Evolutionary conservation across 2,888 invertebrate species (phyloP), one percentile per base, ranked within the genome.

Genomic region (Frankliniella fusca): DNA sequence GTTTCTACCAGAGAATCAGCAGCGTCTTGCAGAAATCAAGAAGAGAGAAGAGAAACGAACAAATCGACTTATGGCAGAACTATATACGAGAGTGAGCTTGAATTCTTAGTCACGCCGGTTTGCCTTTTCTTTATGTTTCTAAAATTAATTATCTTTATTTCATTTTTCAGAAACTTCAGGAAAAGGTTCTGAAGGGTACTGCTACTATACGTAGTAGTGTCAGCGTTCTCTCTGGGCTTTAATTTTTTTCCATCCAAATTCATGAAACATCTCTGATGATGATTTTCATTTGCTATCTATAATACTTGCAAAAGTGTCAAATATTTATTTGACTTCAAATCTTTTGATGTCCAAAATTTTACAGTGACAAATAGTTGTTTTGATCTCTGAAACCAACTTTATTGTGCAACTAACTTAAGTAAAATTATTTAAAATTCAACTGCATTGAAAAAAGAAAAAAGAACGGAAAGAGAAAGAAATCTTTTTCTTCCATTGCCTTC

Each of bases 61-160:
- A 12, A 95, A 95, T 88, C 90, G 93, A 85, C 87, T 95, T 49
- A 92, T 95, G 91, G 93, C 93, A 1, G 92, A 93, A 87, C 90
- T 94, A 83, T 95, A 95, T 88, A 93, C 93, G 87, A 93, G 91
- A 90, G 94, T 94, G 88, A 85, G 85, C 84, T 81, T 80, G n/a
- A 61, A 82, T 82, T 20, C 23, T 82, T 65, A 38, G 38, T 38
- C 38, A n/a, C 81, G 15, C 15, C 0, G 23, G n/a, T 48, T 80
- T 65, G 3, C 80, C 81, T 28, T 83, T 80, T 20, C 82, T 48
- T 23, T 82, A 18, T 7, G 20, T 28, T 20, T 27, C 27, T 82
- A 23, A 81, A 27, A 28, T 27, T 48, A 83, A 81, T 82, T 20
- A 49, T 76, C 81, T 81, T 54, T 65, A 80, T 83, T 85, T 86